These are phyloP conservation scores for Trematomus bernacchii DNA, from an alignment of 2,797 vertebrate genomes.

Conservation along the genomic window DNA sequence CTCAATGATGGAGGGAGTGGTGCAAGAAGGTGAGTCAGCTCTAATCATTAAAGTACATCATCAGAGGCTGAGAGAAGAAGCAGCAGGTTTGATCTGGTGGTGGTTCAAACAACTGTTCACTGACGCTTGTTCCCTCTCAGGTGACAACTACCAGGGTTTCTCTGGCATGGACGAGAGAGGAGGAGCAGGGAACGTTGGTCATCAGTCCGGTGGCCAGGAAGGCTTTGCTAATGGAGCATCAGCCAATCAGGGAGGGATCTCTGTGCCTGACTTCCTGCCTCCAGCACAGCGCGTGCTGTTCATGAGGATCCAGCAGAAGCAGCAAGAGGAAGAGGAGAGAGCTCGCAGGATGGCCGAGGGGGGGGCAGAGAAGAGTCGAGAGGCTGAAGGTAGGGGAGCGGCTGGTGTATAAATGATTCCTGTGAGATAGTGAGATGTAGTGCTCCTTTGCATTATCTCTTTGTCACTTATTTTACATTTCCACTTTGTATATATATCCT, in stretches of 20 bases:
- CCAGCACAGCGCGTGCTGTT: constrained; percentile 94
- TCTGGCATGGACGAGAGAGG: constrained; percentile 81
- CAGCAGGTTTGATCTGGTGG: not conserved
- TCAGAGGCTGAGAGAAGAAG: not conserved
- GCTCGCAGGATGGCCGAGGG: constrained; percentile 91
- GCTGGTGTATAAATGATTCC: not conserved
- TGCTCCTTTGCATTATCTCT: not conserved
- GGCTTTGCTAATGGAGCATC: constrained; percentile 71
- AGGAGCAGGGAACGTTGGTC: constrained; percentile 67
- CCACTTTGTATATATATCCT: not conserved
- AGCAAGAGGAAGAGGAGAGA: constrained; percentile 95
- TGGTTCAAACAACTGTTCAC: not conserved
- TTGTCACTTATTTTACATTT: not conserved
- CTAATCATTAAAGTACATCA: not conserved
- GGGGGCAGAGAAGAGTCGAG: constrained; percentile 78
- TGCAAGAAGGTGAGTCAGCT: constrained; percentile 84
- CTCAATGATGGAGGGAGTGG: constrained; percentile 86
- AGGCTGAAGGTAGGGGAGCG: constrained; percentile 87
- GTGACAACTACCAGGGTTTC: constrained; percentile 88
- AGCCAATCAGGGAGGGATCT: constrained; percentile 79
- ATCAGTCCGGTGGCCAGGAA: constrained; percentile 78
- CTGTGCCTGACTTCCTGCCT: constrained; percentile 93
- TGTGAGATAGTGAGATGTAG: not conserved
- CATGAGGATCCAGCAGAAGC: constrained; percentile 96
- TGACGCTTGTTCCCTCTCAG: constrained; percentile 53